Conservation (phyloP, 2,797 vertebrate species). For the Falco biarmicus region DNA sequence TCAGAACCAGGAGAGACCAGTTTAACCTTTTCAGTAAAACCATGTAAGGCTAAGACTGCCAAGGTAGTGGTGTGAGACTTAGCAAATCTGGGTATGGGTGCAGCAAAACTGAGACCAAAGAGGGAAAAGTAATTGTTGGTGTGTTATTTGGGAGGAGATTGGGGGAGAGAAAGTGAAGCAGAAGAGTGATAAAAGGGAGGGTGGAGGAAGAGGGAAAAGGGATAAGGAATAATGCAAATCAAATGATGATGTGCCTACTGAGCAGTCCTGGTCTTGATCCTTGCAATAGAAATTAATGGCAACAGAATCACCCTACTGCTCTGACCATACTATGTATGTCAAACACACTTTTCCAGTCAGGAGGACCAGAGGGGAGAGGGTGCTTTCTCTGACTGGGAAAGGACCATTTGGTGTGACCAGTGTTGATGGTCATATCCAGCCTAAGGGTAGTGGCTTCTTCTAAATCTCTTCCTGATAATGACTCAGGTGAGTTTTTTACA, state of each 20-base stretch:
- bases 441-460: background rate
- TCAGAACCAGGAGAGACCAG: background rate
- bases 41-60: fast-evolving
- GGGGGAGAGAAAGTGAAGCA: background rate
- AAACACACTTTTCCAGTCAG: background rate
- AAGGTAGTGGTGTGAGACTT: background rate
- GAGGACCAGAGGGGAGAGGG: background rate
- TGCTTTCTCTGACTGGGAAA: background rate
- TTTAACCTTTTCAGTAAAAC: background rate
- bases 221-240: background rate
- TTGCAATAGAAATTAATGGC: background rate
- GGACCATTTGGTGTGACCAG: background rate
- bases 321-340: background rate
- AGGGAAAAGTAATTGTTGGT: background rate
- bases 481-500: background rate
- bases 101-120: background rate
- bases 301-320: background rate
- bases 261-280: background rate
- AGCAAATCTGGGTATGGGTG: no score
- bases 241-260: background rate
- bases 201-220: background rate
- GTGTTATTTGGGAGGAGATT: background rate
- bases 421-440: no score
- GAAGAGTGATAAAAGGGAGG: background rate
- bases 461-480: background rate